phyloP scores from a whole-genome alignment of 2,888 invertebrate genomes.

The Andrena dorsata region DNA sequence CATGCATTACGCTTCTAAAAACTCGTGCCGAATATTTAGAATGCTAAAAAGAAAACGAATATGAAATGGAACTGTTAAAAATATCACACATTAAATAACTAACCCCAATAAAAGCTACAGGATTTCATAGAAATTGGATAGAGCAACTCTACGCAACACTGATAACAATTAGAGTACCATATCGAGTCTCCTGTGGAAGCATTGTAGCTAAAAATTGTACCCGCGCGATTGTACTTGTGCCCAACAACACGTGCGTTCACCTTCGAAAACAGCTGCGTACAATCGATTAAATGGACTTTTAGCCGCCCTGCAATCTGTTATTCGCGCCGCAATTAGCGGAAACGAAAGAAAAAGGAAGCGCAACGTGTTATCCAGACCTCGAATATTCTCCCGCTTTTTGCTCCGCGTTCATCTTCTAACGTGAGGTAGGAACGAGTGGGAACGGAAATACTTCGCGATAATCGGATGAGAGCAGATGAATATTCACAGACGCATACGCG shows the following conservation, averaged over 20 bases:
- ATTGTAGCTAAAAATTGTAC: not conserved
- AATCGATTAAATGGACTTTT: conserved; percentile 3
- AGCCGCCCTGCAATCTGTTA: not conserved
- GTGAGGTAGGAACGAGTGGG: conserved; percentile 46
- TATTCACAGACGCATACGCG: conserved; percentile 60
- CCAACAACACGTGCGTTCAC: not conserved
- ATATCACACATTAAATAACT: too few species aligned
- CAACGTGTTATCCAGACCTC: conserved; percentile 11
- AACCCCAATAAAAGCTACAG: not conserved
- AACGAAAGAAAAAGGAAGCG: conserved; percentile 9
- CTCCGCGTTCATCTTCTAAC: conserved; percentile 30
- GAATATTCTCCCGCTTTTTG: conserved; percentile 16
- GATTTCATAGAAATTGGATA: not conserved
- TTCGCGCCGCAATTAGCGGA: conserved; percentile 22
- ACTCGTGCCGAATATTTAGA: not conserved
- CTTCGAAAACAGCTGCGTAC: not conserved
- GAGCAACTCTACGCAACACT: not conserved
- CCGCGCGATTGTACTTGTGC: too few species aligned
- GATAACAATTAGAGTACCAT: conserved; percentile 1
- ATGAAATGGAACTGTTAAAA: not conserved
- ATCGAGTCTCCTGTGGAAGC: not conserved
- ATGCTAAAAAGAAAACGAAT: not conserved
- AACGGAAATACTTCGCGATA: conserved; percentile 58
- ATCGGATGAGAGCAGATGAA: conserved; percentile 63
- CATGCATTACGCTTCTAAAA: not conserved